These are phyloP conservation scores for Drepanosiphum platanoidis DNA, from an alignment of 2,888 invertebrate genomes.

Conservation along the genomic window DNA sequence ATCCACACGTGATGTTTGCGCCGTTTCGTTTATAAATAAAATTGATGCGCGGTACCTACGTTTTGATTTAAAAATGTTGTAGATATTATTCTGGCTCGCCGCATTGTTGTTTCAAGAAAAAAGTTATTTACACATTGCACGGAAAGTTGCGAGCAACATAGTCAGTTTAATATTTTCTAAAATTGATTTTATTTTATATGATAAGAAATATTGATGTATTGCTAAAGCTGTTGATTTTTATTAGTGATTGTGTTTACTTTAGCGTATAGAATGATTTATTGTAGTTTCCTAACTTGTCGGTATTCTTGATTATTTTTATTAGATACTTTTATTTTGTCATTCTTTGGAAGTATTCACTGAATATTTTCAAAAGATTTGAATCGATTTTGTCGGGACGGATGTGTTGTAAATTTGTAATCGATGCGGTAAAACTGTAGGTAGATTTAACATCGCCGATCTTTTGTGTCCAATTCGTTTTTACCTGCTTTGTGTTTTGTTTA, in stretches of 20 bases:
- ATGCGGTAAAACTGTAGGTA: too few relatives aligned
- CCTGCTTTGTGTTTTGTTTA: background rate
- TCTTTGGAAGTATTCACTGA: background rate
- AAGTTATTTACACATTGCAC: background rate
- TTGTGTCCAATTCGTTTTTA: too few relatives aligned
- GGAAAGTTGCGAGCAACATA: background rate
- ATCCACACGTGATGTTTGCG: too few relatives aligned
- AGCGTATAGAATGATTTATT: constrained; percentile 34
- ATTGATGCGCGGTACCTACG: background rate
- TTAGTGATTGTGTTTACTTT: constrained; percentile 32
- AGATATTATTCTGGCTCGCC: background rate
- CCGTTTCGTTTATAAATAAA: background rate
- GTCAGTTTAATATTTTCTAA: background rate
- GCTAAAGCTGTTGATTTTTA: constrained; percentile 9
- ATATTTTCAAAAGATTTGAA: background rate
- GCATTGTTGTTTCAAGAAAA: background rate
- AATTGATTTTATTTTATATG: background rate
- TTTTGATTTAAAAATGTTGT: background rate
- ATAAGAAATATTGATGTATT: background rate
- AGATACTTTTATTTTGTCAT: background rate
- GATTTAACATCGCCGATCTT: too few relatives aligned
- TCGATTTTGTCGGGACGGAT: background rate
- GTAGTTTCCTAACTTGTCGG: constrained; percentile 7
- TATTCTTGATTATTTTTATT: background rate
- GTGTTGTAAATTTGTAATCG: too few relatives aligned